Conservation (phyloP, 2,888 invertebrate genomes). For the Aradus depressus region DNA sequence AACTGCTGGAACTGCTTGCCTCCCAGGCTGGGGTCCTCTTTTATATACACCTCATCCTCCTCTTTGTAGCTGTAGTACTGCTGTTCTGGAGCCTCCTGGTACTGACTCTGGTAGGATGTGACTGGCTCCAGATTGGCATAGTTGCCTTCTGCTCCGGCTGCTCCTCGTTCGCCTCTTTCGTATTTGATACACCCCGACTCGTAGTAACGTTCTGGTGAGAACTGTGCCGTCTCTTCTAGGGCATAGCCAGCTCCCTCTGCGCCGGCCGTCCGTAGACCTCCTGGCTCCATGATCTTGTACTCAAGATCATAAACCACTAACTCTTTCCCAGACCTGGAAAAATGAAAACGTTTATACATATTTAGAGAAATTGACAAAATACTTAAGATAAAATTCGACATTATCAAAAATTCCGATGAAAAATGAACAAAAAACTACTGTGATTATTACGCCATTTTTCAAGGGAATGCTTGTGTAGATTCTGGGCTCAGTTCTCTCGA, state of each 20-base stretch:
- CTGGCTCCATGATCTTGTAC: constrained; percentile 10
- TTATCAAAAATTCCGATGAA: no score
- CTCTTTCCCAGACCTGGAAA: constrained; percentile 6
- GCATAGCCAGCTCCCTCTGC: background rate
- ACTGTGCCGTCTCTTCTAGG: constrained; percentile 11
- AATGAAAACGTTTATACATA: no score
- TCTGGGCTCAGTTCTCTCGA: no score
- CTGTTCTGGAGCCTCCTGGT: background rate
- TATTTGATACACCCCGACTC: constrained; percentile 19
- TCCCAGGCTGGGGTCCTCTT: constrained; percentile 14
- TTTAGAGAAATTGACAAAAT: no score
- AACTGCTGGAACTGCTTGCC: constrained; percentile 7
- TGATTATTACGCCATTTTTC: no score
- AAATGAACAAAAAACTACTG: no score
- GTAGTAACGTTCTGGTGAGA: constrained; percentile 18
- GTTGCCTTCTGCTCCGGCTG: constrained; percentile 11
- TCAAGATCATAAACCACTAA: constrained; percentile 16
- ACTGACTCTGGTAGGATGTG: background rate
- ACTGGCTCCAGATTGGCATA: constrained; percentile 12
- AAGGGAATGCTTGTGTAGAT: no score
- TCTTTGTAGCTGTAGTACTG: constrained; percentile 14
- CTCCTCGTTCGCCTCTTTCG: constrained; percentile 24
- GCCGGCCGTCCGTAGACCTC: constrained; percentile 7
- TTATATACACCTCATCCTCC: constrained; percentile 21
- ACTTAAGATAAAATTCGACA: no score